These are phyloP conservation scores for Microtus montanus DNA, from an alignment of 2,113 vertebrate genomes.

Conservation along the genomic window DNA sequence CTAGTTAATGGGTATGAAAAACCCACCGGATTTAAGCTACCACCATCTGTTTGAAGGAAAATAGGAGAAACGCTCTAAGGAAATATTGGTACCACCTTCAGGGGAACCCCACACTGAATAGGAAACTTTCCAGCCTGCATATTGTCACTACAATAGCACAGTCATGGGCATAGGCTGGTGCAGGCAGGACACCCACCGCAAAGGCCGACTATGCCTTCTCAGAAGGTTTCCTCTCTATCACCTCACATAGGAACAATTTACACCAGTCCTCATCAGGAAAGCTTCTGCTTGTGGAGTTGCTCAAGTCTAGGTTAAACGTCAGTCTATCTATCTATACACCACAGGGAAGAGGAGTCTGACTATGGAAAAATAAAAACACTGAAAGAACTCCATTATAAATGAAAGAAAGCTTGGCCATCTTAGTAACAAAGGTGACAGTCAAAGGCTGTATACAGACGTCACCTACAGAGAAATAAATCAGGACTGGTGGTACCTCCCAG, in stretches of 20 bases:
- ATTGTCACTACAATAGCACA: slow-evolving; percentile 64
- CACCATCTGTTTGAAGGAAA: slow-evolving; percentile 73
- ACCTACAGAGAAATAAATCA: not conserved
- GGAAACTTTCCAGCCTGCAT: slow-evolving; percentile 65
- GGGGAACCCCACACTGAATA: slow-evolving; percentile 65
- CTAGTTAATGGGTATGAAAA: slow-evolving; percentile 14
- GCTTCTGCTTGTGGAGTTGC: not conserved
- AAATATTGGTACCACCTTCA: slow-evolving; percentile 72
- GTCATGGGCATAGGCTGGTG: slow-evolving; percentile 30
- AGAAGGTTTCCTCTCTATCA: not conserved
- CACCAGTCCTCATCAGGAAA: not conserved
- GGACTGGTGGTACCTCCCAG: not conserved
- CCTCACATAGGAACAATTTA: not conserved
- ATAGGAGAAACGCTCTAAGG: slow-evolving; percentile 65
- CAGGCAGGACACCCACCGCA: slow-evolving; percentile 30
- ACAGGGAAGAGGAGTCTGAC: not conserved
- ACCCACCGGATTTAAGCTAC: slow-evolving; percentile 58
- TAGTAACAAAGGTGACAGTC: not conserved
- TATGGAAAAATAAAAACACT: slow-evolving; percentile 5
- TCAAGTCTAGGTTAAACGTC: slow-evolving; percentile 19
- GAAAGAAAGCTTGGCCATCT: not conserved
- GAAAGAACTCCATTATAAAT: not conserved
- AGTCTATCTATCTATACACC: not conserved
- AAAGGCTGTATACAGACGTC: not conserved
- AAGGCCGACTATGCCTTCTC: not conserved